A percentile compares a stretch with the other conserved stretches of the same genome.
Conservation (phyloP, 2,113 vertebrate genomes). For the Galeopterus variegatus region DNA sequence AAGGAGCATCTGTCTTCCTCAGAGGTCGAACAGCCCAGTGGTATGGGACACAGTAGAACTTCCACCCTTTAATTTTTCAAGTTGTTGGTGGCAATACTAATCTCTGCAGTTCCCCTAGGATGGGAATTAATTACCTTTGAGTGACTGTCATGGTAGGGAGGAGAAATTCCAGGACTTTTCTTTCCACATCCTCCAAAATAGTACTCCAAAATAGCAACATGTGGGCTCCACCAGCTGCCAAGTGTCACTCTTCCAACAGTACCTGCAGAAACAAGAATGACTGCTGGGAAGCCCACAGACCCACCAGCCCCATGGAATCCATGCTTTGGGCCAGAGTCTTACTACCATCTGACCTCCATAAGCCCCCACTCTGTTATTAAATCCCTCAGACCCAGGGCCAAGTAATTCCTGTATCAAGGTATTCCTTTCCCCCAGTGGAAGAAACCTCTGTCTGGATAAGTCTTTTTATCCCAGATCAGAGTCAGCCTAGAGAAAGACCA, state of each 20-base stretch:
- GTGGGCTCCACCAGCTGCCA: fast-evolving
- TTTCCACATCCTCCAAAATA: not conserved
- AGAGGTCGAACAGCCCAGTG: not conserved
- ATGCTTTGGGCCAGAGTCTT: not conserved
- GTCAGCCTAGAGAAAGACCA: not conserved
- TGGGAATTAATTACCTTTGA: not conserved
- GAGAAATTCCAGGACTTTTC: not conserved
- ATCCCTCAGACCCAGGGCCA: not conserved
- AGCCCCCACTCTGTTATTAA: not conserved
- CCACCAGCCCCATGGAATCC: not conserved
- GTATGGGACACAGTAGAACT: not conserved
- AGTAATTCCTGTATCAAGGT: not conserved
- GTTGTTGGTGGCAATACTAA: not conserved
- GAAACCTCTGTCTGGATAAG: not conserved
- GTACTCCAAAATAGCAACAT: not conserved
- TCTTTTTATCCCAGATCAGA: not conserved
- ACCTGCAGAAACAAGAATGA: not conserved
- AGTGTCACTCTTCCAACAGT: not conserved
- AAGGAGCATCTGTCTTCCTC: not conserved
- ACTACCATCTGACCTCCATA: not conserved
- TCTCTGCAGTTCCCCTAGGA: not conserved
- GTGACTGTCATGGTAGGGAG: not conserved
- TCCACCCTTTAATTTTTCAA: too few species aligned
- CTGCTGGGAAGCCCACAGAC: not conserved
- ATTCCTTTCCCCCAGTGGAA: too few species aligned